Evolutionary conservation across 2,797 vertebrate species (phyloP).

Genomic region (Siniperca undulata): DNA sequence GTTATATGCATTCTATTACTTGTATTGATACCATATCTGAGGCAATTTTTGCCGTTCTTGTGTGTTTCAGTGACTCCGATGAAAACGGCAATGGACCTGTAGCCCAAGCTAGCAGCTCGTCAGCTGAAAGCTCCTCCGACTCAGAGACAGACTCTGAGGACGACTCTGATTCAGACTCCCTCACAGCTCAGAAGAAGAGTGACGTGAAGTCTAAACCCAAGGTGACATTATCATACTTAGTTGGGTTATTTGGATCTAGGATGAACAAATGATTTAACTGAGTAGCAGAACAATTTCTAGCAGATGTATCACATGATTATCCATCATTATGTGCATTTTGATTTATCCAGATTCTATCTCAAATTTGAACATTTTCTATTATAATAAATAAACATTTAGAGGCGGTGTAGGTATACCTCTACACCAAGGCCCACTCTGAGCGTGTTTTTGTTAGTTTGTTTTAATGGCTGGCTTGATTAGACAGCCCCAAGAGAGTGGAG

Average conservation of each 20-base stretch:
- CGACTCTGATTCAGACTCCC: constrained; percentile 82
- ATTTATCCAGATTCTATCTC: background rate
- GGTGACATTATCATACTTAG: constrained; percentile 52
- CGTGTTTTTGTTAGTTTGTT: background rate
- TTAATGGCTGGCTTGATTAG: background rate
- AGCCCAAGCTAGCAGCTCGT: constrained; percentile 80
- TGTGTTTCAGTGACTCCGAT: constrained; percentile 74
- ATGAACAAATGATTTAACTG: background rate
- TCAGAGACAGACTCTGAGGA: constrained; percentile 85
- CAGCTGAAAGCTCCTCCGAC: constrained; percentile 82
- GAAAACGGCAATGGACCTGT: constrained; percentile 74
- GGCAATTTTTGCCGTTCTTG: background rate
- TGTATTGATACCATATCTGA: background rate
- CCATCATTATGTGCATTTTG: background rate
- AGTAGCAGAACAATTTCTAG: background rate
- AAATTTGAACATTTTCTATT: background rate
- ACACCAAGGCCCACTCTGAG: no score
- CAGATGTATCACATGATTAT: background rate
- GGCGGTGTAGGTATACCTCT: background rate
- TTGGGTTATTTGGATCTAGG: no score
- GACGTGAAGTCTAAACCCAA: constrained; percentile 54
- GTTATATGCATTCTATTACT: background rate
- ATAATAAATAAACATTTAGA: background rate
- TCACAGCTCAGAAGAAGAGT: constrained; percentile 48
- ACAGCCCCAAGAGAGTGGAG: background rate